These are phyloP conservation scores for Hylomyscus alleni DNA, from an alignment of 2,797 vertebrate species.

Conservation along the genomic window DNA sequence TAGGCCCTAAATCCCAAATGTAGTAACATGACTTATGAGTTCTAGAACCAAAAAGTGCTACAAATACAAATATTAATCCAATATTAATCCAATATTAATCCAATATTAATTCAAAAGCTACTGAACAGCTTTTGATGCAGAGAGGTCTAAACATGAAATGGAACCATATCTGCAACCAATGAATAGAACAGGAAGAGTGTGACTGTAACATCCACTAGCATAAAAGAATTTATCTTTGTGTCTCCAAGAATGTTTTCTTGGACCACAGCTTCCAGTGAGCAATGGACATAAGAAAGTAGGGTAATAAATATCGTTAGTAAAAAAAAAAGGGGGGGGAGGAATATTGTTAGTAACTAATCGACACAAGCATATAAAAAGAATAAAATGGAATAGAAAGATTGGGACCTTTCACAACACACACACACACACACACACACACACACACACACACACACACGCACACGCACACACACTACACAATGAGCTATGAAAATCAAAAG, in stretches of 20 bases:
- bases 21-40: neutral
- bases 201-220: too few relatives aligned
- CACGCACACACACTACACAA: neutral
- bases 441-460: neutral
- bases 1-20: neutral
- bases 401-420: neutral
- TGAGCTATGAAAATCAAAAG: neutral
- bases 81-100: too few relatives aligned
- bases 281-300: neutral
- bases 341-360: neutral
- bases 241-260: neutral
- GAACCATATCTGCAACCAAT: neutral
- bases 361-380: neutral
- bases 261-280: neutral
- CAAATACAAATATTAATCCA: neutral
- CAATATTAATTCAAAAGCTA: too few relatives aligned
- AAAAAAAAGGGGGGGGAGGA: neutral
- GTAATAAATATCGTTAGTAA: neutral
- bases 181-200: neutral
- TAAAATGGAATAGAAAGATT: neutral
- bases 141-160: neutral
- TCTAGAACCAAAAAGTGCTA: neutral
- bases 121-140: neutral
- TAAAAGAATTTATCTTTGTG: neutral
- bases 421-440: neutral